phyloP scores from a whole-genome alignment of 2,888 invertebrate species.

The Coecobrya sp. region DNA sequence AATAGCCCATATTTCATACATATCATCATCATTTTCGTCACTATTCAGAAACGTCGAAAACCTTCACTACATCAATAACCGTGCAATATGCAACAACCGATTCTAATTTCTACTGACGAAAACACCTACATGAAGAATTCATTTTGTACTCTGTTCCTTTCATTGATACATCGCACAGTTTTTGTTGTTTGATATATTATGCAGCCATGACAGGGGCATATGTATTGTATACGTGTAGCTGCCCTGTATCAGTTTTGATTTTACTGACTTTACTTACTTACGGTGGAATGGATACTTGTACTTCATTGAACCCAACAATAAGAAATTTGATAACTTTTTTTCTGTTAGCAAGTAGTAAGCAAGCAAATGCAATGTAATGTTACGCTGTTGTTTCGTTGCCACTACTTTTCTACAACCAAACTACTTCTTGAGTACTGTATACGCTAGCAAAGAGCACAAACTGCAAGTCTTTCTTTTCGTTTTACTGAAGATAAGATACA shows the following conservation, averaged over 20 bases:
- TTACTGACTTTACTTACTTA: too few species aligned
- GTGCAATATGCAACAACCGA: constrained; percentile 68
- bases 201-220: not conserved
- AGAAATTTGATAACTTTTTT: constrained; percentile 67
- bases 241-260: not conserved
- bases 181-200: not conserved
- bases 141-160: not conserved
- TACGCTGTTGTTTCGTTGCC: not conserved
- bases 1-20: constrained; percentile 80
- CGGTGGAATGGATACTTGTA: constrained; percentile 58
- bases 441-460: constrained; percentile 29
- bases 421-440: constrained; percentile 25
- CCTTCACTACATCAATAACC: constrained; percentile 53
- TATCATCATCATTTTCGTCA: constrained; percentile 51
- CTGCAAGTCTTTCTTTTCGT: constrained; percentile 29
- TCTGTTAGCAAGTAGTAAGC: not conserved
- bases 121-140: constrained; percentile 23
- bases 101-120: constrained; percentile 34
- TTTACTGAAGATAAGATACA: constrained; percentile 6
- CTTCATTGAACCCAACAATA: constrained; percentile 79
- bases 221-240: not conserved
- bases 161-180: not conserved
- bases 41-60: not conserved
- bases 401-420: not conserved
- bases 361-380: constrained; percentile 18